Percentiles rank a stretch among this genome's conserved stretches.
phyloP scores from a whole-genome alignment of 2,888 invertebrate genomes.

The Iselma pallidipennis region DNA sequence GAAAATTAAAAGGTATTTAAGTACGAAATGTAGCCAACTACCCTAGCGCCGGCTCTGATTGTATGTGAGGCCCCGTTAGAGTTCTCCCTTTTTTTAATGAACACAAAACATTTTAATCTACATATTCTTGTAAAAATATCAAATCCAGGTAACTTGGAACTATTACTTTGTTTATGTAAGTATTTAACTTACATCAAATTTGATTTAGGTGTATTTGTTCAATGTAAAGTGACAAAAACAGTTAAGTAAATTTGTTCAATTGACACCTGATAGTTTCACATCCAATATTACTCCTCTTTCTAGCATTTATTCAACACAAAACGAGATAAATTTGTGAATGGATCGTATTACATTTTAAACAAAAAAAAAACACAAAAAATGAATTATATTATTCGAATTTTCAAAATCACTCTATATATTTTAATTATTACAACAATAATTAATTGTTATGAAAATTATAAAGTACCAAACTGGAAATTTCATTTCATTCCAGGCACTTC shows the following conservation, averaged over 20 bases:
- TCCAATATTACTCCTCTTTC: conserved; percentile 2
- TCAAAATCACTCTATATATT: background rate
- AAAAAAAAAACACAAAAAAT: background rate
- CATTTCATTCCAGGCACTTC: conserved; percentile 32
- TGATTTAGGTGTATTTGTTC: background rate
- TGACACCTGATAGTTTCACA: conserved; percentile 8
- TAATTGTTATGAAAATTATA: conserved; percentile 9
- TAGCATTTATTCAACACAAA: background rate
- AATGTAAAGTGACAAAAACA: conserved; percentile 1
- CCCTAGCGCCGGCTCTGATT: no score
- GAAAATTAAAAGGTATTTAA: no score
- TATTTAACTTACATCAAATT: background rate
- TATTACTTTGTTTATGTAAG: no score
- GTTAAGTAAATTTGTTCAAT: conserved; percentile 21
- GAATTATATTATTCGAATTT: background rate
- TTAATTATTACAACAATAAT: background rate
- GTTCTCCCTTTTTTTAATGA: no score
- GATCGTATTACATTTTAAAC: no score
- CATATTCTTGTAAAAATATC: no score
- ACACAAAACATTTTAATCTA: no score
- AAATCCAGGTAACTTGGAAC: no score
- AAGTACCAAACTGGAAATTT: conserved; percentile 30
- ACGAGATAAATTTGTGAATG: background rate
- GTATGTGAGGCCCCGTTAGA: no score
- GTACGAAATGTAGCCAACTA: no score